Evolutionary conservation across 2,888 invertebrate species (phyloP).

Genomic region (Villa cingulata): DNA sequence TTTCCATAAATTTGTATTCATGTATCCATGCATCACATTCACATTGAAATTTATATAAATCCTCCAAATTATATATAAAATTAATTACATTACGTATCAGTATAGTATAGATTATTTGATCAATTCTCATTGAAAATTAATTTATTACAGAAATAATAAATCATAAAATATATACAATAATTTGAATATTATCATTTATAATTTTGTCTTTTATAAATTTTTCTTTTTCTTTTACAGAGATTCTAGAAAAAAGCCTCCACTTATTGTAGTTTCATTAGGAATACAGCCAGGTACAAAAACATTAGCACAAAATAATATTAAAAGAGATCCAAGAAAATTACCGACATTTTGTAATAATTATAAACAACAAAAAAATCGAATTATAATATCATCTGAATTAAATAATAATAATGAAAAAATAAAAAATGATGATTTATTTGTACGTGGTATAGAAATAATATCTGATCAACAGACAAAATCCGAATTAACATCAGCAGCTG

Average conservation of each 20-base stretch:
- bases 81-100: too few relatives aligned
- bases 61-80: too few relatives aligned
- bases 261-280: constrained; percentile 9
- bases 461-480: background rate
- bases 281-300: constrained; percentile 13
- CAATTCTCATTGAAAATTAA: too few relatives aligned
- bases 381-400: background rate
- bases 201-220: too few relatives aligned
- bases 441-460: constrained; percentile 9
- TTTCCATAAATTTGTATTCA: too few relatives aligned
- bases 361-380: constrained; percentile 7
- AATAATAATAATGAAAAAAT: background rate
- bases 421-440: constrained; percentile 3
- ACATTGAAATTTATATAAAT: too few relatives aligned
- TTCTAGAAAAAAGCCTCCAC: constrained; percentile 5
- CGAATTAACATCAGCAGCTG: background rate
- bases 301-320: constrained; percentile 8
- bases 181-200: too few relatives aligned
- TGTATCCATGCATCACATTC: too few relatives aligned
- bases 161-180: too few relatives aligned
- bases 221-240: constrained; percentile 5
- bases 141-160: too few relatives aligned
- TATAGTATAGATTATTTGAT: too few relatives aligned
- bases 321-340: constrained; percentile 10
- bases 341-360: constrained; percentile 12